Conservation (phyloP, 2,888 invertebrate genomes). For the Epiperipatus broadwayi region DNA sequence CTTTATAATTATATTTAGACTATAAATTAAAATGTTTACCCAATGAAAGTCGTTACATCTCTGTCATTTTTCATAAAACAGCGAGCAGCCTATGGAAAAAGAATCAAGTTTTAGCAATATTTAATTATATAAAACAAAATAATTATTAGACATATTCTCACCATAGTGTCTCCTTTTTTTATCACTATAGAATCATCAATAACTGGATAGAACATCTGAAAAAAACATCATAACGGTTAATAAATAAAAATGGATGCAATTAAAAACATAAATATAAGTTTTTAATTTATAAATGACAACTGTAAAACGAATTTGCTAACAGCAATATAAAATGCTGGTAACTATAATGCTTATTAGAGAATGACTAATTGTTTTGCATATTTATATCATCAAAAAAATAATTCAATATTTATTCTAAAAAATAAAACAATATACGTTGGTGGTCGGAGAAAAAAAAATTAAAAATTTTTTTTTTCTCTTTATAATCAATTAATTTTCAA, state of each 20-base stretch:
- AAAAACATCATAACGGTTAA: background rate
- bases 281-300: too few relatives aligned
- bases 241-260: background rate
- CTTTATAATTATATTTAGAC: too few relatives aligned
- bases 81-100: slow-evolving; percentile 53
- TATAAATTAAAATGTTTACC: too few relatives aligned
- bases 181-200: slow-evolving; percentile 41
- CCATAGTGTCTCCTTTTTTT: slow-evolving; percentile 45
- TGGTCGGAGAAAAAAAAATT: too few relatives aligned
- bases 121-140: background rate
- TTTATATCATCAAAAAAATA: too few relatives aligned
- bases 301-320: background rate
- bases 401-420: too few relatives aligned
- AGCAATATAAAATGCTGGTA: background rate
- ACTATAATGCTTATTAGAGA: background rate
- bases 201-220: slow-evolving; percentile 81
- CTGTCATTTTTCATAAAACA: slow-evolving; percentile 72
- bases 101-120: slow-evolving; percentile 10
- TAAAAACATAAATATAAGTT: too few relatives aligned
- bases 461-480: too few relatives aligned
- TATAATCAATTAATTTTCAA: too few relatives aligned
- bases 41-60: slow-evolving; percentile 44
- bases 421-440: too few relatives aligned
- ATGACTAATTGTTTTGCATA: background rate
- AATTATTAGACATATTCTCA: slow-evolving; percentile 22